These are phyloP conservation scores for Drosophila longiperda DNA, from an alignment of 2,888 invertebrate genomes.

Conservation along the genomic window DNA sequence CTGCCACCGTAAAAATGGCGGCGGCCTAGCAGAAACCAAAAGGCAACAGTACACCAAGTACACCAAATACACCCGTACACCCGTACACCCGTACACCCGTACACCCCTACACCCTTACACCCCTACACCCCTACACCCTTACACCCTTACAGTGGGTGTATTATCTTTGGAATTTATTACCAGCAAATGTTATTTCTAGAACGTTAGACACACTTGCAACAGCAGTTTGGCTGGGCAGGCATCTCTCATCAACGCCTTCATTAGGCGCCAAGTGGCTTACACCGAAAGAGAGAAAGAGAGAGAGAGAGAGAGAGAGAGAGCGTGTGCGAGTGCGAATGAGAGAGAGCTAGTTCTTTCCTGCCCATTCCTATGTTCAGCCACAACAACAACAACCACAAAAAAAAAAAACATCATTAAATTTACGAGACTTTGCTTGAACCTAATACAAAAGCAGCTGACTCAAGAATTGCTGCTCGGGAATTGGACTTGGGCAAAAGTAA, in stretches of 20 bases:
- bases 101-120: slow-evolving; percentile 7
- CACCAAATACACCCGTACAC: too few species aligned
- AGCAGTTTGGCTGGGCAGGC: slow-evolving; percentile 3
- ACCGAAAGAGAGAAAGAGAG: neutral
- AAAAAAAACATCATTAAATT: slow-evolving; percentile 76
- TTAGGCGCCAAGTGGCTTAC: slow-evolving; percentile 68
- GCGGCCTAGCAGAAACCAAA: slow-evolving; percentile 8
- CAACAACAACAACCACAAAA: too few species aligned
- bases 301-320: slow-evolving; percentile 1
- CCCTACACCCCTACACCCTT: neutral
- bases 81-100: slow-evolving; percentile 3
- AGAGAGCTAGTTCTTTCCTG: neutral
- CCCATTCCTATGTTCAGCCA: neutral
- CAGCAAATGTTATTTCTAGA: slow-evolving; percentile 81
- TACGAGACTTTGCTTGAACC: slow-evolving; percentile 57
- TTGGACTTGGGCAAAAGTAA: slow-evolving; percentile 17
- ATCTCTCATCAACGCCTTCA: slow-evolving; percentile 80
- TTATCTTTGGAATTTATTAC: slow-evolving; percentile 80
- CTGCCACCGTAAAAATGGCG: slow-evolving; percentile 6
- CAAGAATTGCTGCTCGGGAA: slow-evolving; percentile 21
- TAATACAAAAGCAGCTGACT: slow-evolving; percentile 46
- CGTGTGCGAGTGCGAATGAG: neutral
- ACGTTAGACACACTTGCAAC: slow-evolving; percentile 68
- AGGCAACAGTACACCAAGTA: neutral
- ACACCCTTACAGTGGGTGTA: slow-evolving; percentile 65